Evolutionary conservation across 2,113 vertebrate genomes (phyloP), one percentile per base, ranked within the genome.

Genomic region (Melanotaenia duboulayi): DNA sequence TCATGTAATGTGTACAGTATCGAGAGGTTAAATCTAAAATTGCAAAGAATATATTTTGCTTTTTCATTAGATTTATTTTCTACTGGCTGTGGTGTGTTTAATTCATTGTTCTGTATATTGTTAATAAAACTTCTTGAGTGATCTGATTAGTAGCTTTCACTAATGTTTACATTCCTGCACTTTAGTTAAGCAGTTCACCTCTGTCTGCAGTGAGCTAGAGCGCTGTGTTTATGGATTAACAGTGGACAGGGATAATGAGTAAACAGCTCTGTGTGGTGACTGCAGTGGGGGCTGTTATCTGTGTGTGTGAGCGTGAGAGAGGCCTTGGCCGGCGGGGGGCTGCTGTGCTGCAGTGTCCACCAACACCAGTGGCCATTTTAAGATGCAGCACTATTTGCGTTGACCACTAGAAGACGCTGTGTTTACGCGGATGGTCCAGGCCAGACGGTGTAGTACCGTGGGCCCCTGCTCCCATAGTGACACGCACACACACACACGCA

Each of bases 361-460:
- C 68, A 66, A 54, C 87, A 78, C 81, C 73, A 89, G 88, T 90
- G 90, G 87, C 90, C 89, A 85, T 88, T 89, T 91, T 90, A 90
- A 89, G 81, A 79, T 4, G 70, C 40, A 62, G 73, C 83, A 85
- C 60, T 93, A 54, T 80, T 10, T 11, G 42, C 0, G 74, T 25
- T 71, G 77, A 50, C 91, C 93, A 24, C 92, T 90, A 90, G 93
- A 88, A 87, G 89, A 90, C 84, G 93, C 83, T 91, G 89, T 88
- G 81, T 77, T 78, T 89, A 74, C 85, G 83, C 73, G 75, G 73
- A 84, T 77, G 46, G 82, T 77, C 90, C 87, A 71, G 86, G 83
- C 88, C 85, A 90, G 88, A 85, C 83, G 35, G 87, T 66, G 83
- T 51, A 75, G 83, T 61, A 81, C 79, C 84, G 91, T 89, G 90